Conservation (phyloP, 2,113 vertebrate genomes). For the Sciurus niger region DNA sequence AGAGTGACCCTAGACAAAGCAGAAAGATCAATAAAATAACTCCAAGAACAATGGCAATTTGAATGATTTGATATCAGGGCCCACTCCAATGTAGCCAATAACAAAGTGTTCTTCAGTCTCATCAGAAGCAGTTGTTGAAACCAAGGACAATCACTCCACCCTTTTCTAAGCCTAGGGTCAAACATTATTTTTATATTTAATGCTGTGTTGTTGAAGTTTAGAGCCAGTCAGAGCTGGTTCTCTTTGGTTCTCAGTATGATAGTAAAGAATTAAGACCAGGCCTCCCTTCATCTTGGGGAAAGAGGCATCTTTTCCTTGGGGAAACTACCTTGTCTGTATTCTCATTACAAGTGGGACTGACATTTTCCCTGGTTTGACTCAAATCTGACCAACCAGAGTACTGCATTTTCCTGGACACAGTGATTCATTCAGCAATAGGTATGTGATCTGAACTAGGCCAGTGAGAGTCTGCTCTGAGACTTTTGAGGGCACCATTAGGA, state of each 20-base stretch:
- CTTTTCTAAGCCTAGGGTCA: slow-evolving; percentile 41
- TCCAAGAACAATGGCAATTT: slow-evolving; percentile 22
- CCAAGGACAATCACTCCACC: not conserved
- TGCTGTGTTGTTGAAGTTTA: slow-evolving; percentile 5
- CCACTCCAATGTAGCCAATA: not conserved
- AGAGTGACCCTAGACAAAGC: slow-evolving; percentile 58
- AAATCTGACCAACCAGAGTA: not conserved
- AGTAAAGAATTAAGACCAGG: not conserved
- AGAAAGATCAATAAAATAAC: slow-evolving; percentile 62
- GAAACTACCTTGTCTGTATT: not conserved
- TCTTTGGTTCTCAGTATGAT: not conserved
- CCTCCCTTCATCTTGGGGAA: not conserved
- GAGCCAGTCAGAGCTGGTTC: not conserved
- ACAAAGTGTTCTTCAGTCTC: slow-evolving; percentile 33
- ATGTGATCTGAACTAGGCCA: not conserved
- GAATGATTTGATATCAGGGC: slow-evolving; percentile 43
- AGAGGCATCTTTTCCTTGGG: not conserved
- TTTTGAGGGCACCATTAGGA: not conserved
- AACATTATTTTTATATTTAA: slow-evolving; percentile 28
- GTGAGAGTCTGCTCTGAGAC: not conserved
- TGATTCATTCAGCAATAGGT: not conserved
- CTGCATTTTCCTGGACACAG: not conserved
- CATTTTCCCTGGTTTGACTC: not conserved
- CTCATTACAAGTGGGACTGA: not conserved
- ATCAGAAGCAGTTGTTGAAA: slow-evolving; percentile 18